Base-by-base conservation (phyloP, 2,888 invertebrate species). In the Empis livida region DNA sequence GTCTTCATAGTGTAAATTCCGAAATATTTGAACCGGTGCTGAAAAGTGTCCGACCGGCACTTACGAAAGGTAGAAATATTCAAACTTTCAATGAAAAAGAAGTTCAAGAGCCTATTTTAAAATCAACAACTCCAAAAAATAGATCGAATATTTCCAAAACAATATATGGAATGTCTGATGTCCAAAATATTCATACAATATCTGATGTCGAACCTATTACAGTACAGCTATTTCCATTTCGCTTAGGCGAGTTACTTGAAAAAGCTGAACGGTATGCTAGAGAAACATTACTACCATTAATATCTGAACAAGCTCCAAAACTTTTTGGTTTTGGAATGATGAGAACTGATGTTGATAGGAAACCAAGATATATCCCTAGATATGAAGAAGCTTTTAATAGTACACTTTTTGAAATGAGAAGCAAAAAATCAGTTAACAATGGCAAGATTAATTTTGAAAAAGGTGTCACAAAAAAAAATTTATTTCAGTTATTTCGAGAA, bases 251-350 rank as follows among this genome's bases (percentile, higher is more conserved):
- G 5, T 79, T 90, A 64, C 76, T 90, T 42, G 83, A 87, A 37
- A 79, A 86, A 55, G 89, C 88, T 0, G 89, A 89, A 60, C 75
- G 80, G 43, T 88, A 88, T 63, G 86, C 88, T 0, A 73, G 85
- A 45, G 82, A 85, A 62, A 86, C 84, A 0, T 71, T 87, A 2
- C 64, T 86, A 45, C 86, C 86, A 1, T 63, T 87, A 8, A 84
- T 87, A 10, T 85, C 85, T 13, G 82, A 82, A 41, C 84, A 86
- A 63, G 84, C 86, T 1, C 86, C 87, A 0, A 79, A 79, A 48
- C 77, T 86, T 51, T 78, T 79, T 10, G 74, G 78, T 54, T 77
- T 78, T 55, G 74, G 75, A 5, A 73, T 73, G 57, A 66, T 10
- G 68, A 71, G 39, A 50, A 48, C 15, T 3, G 43, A 42, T 8